These are phyloP conservation scores for Corapipo altera DNA, from an alignment of 2,113 vertebrate genomes.

Conservation along the genomic window DNA sequence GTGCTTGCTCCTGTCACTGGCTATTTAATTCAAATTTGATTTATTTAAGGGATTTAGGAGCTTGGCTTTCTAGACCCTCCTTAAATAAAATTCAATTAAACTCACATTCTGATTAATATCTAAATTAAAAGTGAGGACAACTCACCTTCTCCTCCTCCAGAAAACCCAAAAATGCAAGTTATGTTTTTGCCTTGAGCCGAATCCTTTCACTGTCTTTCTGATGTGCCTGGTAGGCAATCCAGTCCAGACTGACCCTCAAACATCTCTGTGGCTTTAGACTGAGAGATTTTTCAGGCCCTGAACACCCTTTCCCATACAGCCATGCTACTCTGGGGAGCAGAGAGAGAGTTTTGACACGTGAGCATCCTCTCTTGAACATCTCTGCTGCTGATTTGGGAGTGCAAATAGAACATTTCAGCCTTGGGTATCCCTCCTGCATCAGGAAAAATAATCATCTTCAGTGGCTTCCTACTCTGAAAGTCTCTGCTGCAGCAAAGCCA, in stretches of 20 bases:
- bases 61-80: neutral
- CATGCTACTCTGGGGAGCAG: neutral
- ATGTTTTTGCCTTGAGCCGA: neutral
- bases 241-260: neutral
- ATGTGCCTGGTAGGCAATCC: neutral
- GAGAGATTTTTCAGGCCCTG: neutral
- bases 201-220: neutral
- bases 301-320: neutral
- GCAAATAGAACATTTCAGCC: neutral
- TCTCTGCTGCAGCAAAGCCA: neutral
- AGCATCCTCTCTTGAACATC: neutral
- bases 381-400: neutral
- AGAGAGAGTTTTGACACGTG: neutral
- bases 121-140: neutral
- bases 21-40: neutral
- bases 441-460: neutral
- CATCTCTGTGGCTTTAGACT: neutral
- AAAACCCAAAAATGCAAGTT: neutral
- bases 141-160: neutral
- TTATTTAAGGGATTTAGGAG: neutral
- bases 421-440: neutral
- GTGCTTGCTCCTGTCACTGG: neutral
- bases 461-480: neutral
- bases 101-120: neutral
- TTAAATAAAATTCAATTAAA: constrained; percentile 13